A percentile compares a stretch with the other conserved stretches of the same genome.
Evolutionary conservation across 2,888 invertebrate genomes (phyloP).

Genomic region (Euzetes globulus): DNA sequence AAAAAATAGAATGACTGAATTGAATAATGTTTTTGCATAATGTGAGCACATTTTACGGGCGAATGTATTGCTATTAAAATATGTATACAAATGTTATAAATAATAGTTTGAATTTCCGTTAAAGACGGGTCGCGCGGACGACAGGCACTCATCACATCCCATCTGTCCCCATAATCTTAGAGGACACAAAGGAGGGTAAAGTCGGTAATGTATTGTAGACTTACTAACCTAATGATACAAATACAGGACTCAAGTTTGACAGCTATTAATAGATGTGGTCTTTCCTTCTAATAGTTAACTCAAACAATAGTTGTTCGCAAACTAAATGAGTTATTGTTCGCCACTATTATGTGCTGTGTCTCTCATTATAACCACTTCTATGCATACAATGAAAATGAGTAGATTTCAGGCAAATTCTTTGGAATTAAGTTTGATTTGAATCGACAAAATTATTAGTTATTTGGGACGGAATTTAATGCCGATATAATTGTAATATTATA

Average conservation of each 20-base stretch:
- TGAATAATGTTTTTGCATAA: too few species aligned
- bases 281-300: background rate
- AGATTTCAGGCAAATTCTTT: background rate
- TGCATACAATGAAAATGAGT: background rate
- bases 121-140: background rate
- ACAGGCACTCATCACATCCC: slow-evolving; percentile 18
- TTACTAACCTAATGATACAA: slow-evolving; percentile 22
- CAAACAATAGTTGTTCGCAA: background rate
- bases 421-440: background rate
- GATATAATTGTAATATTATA: background rate
- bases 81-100: background rate
- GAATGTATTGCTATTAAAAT: background rate
- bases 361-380: background rate
- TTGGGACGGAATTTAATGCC: background rate
- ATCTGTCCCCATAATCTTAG: slow-evolving; percentile 17
- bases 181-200: background rate
- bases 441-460: background rate
- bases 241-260: background rate
- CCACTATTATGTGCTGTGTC: background rate
- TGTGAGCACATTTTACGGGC: too few species aligned
- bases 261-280: slow-evolving; percentile 25
- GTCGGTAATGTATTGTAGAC: background rate
- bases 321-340: slow-evolving; percentile 8
- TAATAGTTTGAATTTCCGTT: background rate
- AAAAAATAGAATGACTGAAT: too few species aligned